Conservation (phyloP, 2,888 invertebrate species). For the Dynastes maya region DNA sequence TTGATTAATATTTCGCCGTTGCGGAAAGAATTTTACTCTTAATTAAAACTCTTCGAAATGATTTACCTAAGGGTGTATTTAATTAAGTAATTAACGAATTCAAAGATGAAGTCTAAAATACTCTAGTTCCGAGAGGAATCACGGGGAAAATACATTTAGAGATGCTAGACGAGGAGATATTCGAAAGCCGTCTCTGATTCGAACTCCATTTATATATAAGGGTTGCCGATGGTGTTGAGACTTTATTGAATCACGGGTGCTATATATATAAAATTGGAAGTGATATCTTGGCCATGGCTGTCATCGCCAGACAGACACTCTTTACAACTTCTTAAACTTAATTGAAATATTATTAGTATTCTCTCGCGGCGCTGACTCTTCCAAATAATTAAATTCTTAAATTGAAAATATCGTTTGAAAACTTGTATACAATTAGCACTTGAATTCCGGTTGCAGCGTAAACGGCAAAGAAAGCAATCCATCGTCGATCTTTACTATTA, state of each 20-base stretch:
- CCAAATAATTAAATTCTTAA: constrained; percentile 57
- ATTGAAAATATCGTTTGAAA: constrained; percentile 56
- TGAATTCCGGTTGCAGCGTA: no score
- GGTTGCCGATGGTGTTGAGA: constrained; percentile 69
- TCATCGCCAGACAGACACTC: constrained; percentile 67
- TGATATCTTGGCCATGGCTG: constrained; percentile 68
- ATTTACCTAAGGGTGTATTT: constrained; percentile 3
- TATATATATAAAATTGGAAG: constrained; percentile 67
- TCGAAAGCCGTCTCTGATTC: constrained; percentile 49
- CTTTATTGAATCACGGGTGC: constrained; percentile 67
- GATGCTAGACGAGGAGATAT: constrained; percentile 19
- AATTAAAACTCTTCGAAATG: constrained; percentile 24
- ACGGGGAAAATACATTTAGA: background rate
- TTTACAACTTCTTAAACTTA: constrained; percentile 68
- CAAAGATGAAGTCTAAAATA: background rate
- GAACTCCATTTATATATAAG: constrained; percentile 63
- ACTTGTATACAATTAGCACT: constrained; percentile 44
- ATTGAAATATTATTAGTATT: constrained; percentile 61
- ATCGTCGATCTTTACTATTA: no score
- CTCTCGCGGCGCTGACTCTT: constrained; percentile 49
- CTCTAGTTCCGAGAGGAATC: background rate
- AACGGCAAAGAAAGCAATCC: no score
- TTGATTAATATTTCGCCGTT: background rate
- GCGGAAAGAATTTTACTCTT: constrained; percentile 21
- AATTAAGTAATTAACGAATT: constrained; percentile 34